phyloP scores from a whole-genome alignment of 2,797 vertebrate species.

The Clarias fuscus region DNA sequence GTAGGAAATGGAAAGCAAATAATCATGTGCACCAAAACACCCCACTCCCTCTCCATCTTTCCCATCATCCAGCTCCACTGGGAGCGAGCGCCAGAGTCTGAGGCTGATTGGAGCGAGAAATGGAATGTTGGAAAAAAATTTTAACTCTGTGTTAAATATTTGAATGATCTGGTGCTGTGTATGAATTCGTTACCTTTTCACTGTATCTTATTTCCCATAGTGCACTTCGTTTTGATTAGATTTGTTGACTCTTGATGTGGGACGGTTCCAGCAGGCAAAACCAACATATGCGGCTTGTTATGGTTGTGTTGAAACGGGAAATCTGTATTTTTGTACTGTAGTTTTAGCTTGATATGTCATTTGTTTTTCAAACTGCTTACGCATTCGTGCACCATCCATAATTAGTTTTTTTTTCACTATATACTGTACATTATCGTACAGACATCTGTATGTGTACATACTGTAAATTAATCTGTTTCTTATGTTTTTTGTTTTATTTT shows the following conservation, averaged over 20 bases:
- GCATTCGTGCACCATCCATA: too few species aligned
- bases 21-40: not conserved
- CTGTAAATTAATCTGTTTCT: too few species aligned
- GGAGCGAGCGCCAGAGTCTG: conserved; percentile 58
- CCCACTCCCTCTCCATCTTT: not conserved
- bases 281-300: not conserved
- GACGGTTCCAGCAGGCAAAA: not conserved
- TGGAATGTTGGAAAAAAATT: not conserved
- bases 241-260: not conserved
- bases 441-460: too few species aligned
- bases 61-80: conserved; percentile 60
- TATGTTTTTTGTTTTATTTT: too few species aligned
- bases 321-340: too few species aligned
- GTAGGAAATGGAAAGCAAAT: conserved; percentile 34
- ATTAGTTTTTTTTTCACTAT: too few species aligned
- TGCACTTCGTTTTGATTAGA: not conserved
- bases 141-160: not conserved
- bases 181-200: not conserved
- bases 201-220: not conserved
- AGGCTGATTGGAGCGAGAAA: conserved; percentile 7
- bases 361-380: too few species aligned
- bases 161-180: not conserved
- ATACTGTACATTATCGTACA: too few species aligned
- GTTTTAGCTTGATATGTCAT: too few species aligned
- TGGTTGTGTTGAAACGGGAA: too few species aligned